Base-by-base conservation (phyloP, 1,140 invertebrate species). In the Holcopasites calliopsidis region DNA sequence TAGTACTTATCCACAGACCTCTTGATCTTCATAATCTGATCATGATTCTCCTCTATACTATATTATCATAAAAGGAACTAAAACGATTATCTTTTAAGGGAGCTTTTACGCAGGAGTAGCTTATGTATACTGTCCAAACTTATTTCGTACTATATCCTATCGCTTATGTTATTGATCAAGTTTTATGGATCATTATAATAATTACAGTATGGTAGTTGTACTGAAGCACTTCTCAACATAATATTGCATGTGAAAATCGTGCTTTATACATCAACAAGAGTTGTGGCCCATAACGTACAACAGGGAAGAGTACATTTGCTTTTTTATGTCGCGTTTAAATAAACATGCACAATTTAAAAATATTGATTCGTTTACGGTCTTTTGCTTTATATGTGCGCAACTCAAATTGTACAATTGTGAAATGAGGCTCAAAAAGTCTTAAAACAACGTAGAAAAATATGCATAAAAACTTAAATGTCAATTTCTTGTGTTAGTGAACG, bases 401-500 rank as follows among this genome's bases (percentile, higher is more conserved):
- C 7, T 26, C 26, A n/a, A 7, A 26, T 62, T n/a, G 18, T 54
- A 54, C 18, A n/a, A 47, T 47, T 31, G 7, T 21, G 47, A 44
- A 44, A n/a, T 26, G n/a, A 26, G 26, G 11, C 38, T 10, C n/a
- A 33, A 21, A 33, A 21, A 65, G 31, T 52, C 31, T 54, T 68
- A 18, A 5, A 64, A 10, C 6, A 50, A 35, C 47, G 57, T 16
- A 69, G 13, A 50, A n/a, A 35, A 33, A 47, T 69, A 35, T 57
- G 40, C 55, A 28, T 26, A 31, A 54, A 35, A 38, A 33, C 26
- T 55, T 55, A 74, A 66, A 21, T 66, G 38, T 49, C 49, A 60
- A 18, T 35, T 28, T 40, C 2, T 13, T 10, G 66, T 28, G 21
- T 47, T 44, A 21, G 13, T 16, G 23, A 50, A 7, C 3, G 33